These are phyloP conservation scores for Oscarella lobularis DNA, from an alignment of 37 sponge, comb jelly and placozoan species.

Conservation along the genomic window DNA sequence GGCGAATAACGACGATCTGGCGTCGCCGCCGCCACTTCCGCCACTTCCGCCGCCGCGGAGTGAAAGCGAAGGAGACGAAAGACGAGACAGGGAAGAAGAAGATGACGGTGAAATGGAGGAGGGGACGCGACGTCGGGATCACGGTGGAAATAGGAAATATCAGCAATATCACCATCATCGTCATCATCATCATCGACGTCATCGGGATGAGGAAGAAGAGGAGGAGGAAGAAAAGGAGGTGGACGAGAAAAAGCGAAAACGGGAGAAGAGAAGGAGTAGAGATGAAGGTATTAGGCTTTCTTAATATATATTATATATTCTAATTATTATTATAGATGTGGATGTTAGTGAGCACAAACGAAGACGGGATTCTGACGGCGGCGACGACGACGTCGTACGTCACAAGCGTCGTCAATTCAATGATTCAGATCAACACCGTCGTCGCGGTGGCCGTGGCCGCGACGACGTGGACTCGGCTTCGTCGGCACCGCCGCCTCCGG, in stretches of 20 bases:
- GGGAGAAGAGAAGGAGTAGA: neutral
- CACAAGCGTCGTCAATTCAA: too few relatives aligned
- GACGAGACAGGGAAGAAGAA: neutral
- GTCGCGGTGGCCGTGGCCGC: too few relatives aligned
- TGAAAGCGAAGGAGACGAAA: conserved; percentile 14
- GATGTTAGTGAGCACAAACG: too few relatives aligned
- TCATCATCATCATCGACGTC: neutral
- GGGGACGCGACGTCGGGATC: conserved; percentile 5
- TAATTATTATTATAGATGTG: too few relatives aligned
- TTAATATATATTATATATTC: too few relatives aligned
- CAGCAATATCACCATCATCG: neutral
- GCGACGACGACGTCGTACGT: too few relatives aligned
- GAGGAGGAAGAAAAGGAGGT: neutral
- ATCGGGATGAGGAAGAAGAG: neutral
- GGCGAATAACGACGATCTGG: conserved; percentile 8
- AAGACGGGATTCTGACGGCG: too few relatives aligned
- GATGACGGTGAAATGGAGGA: neutral
- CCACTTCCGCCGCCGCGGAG: conserved; percentile 19
- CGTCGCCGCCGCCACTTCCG: neutral
- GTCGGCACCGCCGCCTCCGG: too few relatives aligned
- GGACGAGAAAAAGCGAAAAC: neutral
- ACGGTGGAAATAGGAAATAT: neutral
- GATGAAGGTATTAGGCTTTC: too few relatives aligned
- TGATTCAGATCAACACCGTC: too few relatives aligned
- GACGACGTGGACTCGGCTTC: too few relatives aligned